Conservation (phyloP, 2,113 vertebrate species). For the Galemys pyrenaicus region DNA sequence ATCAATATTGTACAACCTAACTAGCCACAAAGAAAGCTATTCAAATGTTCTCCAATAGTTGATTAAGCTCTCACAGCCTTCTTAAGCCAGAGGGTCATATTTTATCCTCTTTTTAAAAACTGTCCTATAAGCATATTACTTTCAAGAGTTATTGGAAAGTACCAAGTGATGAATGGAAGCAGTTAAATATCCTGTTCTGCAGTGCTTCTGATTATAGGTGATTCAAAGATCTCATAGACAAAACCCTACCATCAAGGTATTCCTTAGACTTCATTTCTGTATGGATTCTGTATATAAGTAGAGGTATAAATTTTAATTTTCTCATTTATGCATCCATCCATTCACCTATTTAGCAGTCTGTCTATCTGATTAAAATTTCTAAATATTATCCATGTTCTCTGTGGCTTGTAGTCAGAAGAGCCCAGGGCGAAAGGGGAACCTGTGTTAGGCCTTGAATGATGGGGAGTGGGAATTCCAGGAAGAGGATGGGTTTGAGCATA, state of each 20-base stretch:
- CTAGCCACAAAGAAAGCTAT: constrained; percentile 6
- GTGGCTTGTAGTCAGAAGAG: background rate
- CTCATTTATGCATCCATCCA: background rate
- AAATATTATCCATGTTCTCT: background rate
- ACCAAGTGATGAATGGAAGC: background rate
- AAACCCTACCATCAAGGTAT: background rate
- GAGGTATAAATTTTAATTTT: background rate
- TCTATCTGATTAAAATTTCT: background rate
- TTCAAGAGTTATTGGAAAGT: constrained; percentile 29
- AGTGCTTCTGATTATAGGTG: background rate
- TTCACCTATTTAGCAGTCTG: background rate
- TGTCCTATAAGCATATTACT: background rate
- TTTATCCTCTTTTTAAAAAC: constrained; percentile 5
- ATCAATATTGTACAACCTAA: background rate
- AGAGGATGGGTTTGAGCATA: background rate
- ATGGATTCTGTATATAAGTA: background rate
- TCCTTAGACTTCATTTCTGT: background rate
- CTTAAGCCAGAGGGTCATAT: constrained; percentile 11
- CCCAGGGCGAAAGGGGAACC: background rate
- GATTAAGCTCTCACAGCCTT: constrained; percentile 23
- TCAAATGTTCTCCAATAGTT: background rate
- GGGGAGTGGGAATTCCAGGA: background rate
- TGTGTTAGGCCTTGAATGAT: background rate
- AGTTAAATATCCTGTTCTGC: background rate
- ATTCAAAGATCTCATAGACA: constrained; percentile 17